Evolutionary conservation across 1,140 invertebrate species (phyloP).

Genomic region (Aphelenchoides fujianensis): DNA sequence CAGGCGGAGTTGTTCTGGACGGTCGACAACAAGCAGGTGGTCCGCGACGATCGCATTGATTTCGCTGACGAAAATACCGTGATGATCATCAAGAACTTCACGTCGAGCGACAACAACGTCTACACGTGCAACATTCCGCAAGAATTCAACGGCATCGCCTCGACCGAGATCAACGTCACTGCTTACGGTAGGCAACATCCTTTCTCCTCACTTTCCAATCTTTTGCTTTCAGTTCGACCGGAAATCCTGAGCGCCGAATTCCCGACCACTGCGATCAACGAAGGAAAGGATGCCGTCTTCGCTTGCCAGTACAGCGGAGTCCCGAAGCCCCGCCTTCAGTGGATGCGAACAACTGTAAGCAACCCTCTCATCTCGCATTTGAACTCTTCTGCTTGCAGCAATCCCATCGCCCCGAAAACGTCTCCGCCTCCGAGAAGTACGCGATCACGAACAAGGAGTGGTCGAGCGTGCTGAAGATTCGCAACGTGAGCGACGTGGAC

Average conservation of each 20-base stretch:
- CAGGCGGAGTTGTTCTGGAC: slow-evolving; percentile 16
- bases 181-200: not conserved
- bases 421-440: slow-evolving; percentile 7
- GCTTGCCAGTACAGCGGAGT: not conserved
- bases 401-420: slow-evolving; percentile 6
- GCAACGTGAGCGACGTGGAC: not conserved
- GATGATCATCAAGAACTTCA: slow-evolving; percentile 9
- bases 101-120: not conserved
- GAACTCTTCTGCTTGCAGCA: not conserved
- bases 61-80: not conserved
- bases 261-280: not conserved
- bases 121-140: slow-evolving; percentile 15
- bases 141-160: not conserved
- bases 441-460: not conserved
- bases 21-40: not conserved
- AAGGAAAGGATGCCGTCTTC: slow-evolving; percentile 12
- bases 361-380: not conserved
- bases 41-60: slow-evolving; percentile 5
- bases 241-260: not conserved
- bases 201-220: not conserved
- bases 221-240: slow-evolving; percentile 6
- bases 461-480: slow-evolving; percentile 1
- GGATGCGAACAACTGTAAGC: not conserved
- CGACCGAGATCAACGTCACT: not conserved
- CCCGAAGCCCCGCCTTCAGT: slow-evolving; percentile 1